Percentiles rank a stretch among this genome's conserved stretches.
Evolutionary conservation across 2,797 vertebrate species (phyloP).

Genomic region (Chanos chanos): DNA sequence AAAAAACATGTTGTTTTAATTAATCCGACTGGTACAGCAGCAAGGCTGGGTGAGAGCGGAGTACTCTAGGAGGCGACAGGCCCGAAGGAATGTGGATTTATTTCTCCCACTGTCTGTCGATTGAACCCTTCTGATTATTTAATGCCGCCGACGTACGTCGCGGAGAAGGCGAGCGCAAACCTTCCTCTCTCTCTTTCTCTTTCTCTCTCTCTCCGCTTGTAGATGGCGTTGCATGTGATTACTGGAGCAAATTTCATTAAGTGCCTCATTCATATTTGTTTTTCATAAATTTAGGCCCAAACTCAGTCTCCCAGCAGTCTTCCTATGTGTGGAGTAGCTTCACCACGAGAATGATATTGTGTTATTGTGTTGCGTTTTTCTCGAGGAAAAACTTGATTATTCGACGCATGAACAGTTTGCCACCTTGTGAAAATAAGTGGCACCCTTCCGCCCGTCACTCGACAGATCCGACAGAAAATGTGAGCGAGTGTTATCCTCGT

Average conservation of each 20-base stretch:
- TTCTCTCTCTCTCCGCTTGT: slow-evolving; percentile 1
- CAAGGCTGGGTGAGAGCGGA: slow-evolving; percentile 21
- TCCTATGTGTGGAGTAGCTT: too few relatives aligned
- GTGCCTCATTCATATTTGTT: too few relatives aligned
- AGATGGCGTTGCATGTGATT: not conserved
- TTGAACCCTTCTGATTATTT: slow-evolving; percentile 41
- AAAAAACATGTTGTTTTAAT: slow-evolving; percentile 34
- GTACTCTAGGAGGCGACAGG: slow-evolving; percentile 34
- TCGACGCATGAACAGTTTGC: too few relatives aligned
- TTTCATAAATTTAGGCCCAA: too few relatives aligned
- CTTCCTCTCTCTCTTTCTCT: not conserved
- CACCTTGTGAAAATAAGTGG: too few relatives aligned
- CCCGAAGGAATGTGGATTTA: slow-evolving; percentile 42
- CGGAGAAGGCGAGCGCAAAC: not conserved
- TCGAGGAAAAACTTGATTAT: too few relatives aligned
- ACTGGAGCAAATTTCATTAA: not conserved
- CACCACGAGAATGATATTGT: too few relatives aligned
- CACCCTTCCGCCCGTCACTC: too few relatives aligned
- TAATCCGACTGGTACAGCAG: slow-evolving; percentile 34
- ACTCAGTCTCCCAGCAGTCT: too few relatives aligned
- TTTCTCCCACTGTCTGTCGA: slow-evolving; percentile 43
- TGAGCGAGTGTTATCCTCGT: too few relatives aligned
- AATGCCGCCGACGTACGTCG: slow-evolving; percentile 26
- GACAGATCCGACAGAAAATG: too few relatives aligned
- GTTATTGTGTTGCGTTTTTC: too few relatives aligned